phyloP scores from a whole-genome alignment of 2,797 vertebrate genomes.

The Helostoma temminkii region DNA sequence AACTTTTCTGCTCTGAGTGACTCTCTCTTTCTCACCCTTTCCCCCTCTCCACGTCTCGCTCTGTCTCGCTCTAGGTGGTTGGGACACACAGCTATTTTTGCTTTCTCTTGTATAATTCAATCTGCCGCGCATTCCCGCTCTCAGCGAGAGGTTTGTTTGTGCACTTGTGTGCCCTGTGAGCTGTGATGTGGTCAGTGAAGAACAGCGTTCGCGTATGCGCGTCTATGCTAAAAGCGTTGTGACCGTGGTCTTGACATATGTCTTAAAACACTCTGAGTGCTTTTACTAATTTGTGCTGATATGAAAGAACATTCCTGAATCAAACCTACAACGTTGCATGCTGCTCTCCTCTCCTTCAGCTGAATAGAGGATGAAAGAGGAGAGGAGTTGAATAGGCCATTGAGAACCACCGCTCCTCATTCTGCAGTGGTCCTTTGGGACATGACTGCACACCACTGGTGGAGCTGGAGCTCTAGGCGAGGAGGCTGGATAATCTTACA shows the following conservation, averaged over 20 bases:
- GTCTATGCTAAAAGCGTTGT: slow-evolving; percentile 42
- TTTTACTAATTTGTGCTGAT: slow-evolving; percentile 58
- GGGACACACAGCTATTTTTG: slow-evolving; percentile 74
- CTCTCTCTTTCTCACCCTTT: slow-evolving; percentile 34
- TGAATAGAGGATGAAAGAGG: slow-evolving; percentile 73
- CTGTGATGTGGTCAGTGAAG: slow-evolving; percentile 40
- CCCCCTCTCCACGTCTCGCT: slow-evolving; percentile 28
- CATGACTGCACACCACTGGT: slow-evolving; percentile 70
- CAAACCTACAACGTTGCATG: slow-evolving; percentile 51
- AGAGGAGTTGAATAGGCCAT: slow-evolving; percentile 72
- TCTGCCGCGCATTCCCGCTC: slow-evolving; percentile 68
- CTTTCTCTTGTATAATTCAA: slow-evolving; percentile 80
- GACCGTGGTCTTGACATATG: slow-evolving; percentile 32
- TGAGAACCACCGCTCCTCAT: slow-evolving; percentile 73
- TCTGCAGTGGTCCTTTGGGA: slow-evolving; percentile 71
- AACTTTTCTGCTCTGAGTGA: background rate
- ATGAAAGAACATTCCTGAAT: slow-evolving; percentile 68
- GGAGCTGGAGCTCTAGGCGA: slow-evolving; percentile 60
- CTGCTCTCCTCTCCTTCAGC: slow-evolving; percentile 43
- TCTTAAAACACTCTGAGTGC: slow-evolving; percentile 53
- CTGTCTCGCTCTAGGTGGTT: slow-evolving; percentile 59
- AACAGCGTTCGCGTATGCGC: slow-evolving; percentile 4
- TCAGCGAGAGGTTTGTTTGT: slow-evolving; percentile 62
- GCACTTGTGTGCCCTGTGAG: slow-evolving; percentile 52
- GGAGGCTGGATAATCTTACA: slow-evolving; percentile 78